Evolutionary conservation across 2,888 invertebrate genomes (phyloP), one percentile per base, ranked within the genome.

Genomic region (Autographa gamma): DNA sequence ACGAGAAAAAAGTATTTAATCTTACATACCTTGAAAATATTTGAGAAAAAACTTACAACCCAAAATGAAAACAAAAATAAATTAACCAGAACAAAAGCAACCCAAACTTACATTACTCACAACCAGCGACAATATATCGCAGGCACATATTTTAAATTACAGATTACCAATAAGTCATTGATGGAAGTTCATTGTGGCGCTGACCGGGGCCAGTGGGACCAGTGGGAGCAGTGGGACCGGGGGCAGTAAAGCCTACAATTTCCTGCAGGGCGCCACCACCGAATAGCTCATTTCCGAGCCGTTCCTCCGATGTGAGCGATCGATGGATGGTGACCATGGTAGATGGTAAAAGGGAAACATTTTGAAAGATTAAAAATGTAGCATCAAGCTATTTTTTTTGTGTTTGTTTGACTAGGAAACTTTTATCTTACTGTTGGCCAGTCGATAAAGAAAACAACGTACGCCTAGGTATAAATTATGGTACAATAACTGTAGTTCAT

Each of bases 221-320:
- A 25, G 25, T 25, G 25, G 25, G 25, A 25, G 25, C 25, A 25
- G 25, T 25, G 25, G 25, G 25, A 25, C 25, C 62, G 66, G 58
- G 71, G 71, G 65, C 67, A 77, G 80, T 81, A 85, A 80, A 80
- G 82, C 83, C 80, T 84, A 84, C 87, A 88, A 87, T 88, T 87
- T 87, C 85, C 86, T 82, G 73, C 80, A 81, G 77, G 73, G 78
- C 78, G 60, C 80, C 67, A 76, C 75, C 78, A 80, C 80, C 82
- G 81, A 86, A 86, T 85, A 85, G 87, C 87, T 88, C 86, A 87
- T 88, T 87, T 88, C 87, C 88, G 85, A 86, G 72, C 80, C 77
- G 76, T 76, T 74, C 82, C 68, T 54, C 19, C 73, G 69, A 82
- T 82, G 84, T 77, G 84, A 82, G 80, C 77, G 80, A 82, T 82